Percentiles rank a stretch among this genome's conserved stretches.
These are phyloP conservation scores for Patiria pectinifera DNA, from an alignment of 53 echinoderm and acorn worm species.

Conservation along the genomic window DNA sequence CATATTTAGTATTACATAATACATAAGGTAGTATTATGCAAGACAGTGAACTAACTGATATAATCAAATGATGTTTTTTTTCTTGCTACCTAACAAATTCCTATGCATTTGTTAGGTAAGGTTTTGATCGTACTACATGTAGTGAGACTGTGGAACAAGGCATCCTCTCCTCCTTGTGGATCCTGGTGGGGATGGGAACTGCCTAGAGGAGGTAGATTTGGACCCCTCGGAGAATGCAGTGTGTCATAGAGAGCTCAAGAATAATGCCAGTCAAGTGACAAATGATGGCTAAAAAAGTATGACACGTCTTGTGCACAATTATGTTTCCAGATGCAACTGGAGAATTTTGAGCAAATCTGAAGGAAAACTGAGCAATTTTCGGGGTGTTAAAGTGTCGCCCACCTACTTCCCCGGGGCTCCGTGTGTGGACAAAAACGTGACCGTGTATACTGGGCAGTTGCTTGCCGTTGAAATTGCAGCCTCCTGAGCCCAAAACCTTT, in stretches of 20 bases:
- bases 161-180: not conserved
- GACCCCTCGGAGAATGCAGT: not conserved
- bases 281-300: not conserved
- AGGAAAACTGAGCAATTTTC: not conserved
- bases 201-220: not conserved
- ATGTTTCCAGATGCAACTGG: not conserved
- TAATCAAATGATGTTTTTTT: too few relatives aligned
- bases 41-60: too few relatives aligned
- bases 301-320: not conserved
- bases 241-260: not conserved
- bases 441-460: too few relatives aligned
- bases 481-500: too few relatives aligned
- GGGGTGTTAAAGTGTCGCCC: not conserved
- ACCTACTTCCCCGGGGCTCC: not conserved
- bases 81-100: too few relatives aligned
- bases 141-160: not conserved
- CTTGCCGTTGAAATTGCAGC: too few relatives aligned
- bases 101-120: too few relatives aligned
- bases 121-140: too few relatives aligned
- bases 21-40: too few relatives aligned
- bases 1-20: too few relatives aligned
- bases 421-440: too few relatives aligned
- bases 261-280: not conserved
- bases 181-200: not conserved
- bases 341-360: not conserved